These are phyloP conservation scores for Thymallus thymallus DNA, from an alignment of 2,113 vertebrate genomes.

Conservation along the genomic window DNA sequence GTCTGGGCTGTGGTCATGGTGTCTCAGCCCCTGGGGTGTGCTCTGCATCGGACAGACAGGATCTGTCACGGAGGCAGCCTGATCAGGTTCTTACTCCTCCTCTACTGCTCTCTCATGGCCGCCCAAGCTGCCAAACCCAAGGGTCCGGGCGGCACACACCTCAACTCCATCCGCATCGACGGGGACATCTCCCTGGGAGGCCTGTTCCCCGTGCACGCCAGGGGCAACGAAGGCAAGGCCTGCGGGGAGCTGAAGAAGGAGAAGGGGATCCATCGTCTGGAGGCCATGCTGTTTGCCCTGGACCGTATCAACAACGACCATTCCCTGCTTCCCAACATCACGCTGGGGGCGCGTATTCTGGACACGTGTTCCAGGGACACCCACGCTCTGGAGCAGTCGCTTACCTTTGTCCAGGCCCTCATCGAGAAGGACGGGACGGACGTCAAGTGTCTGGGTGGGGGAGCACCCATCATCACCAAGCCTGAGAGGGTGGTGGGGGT, in stretches of 20 bases:
- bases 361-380: too few relatives aligned
- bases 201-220: slow-evolving; percentile 91
- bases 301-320: slow-evolving; percentile 98
- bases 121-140: slow-evolving; percentile 82
- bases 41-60: slow-evolving; percentile 35
- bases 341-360: slow-evolving; percentile 91
- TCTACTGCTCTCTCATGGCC: slow-evolving; percentile 70
- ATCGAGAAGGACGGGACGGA: too few relatives aligned
- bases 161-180: slow-evolving; percentile 97
- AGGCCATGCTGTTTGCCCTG: slow-evolving; percentile 59
- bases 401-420: too few relatives aligned
- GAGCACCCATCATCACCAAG: too few relatives aligned
- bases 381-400: too few relatives aligned
- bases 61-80: slow-evolving; percentile 26
- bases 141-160: slow-evolving; percentile 86
- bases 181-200: slow-evolving; percentile 97
- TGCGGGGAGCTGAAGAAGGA: slow-evolving; percentile 98
- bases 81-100: slow-evolving; percentile 55
- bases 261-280: slow-evolving; percentile 93
- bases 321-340: slow-evolving; percentile 95
- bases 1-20: slow-evolving; percentile 33
- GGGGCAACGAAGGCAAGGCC: slow-evolving; percentile 89
- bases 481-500: slow-evolving; percentile 84
- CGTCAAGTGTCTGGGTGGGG: too few relatives aligned
- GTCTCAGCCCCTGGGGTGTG: slow-evolving; percentile 46